Evolutionary conservation across 2,113 vertebrate species (phyloP).

Genomic region (Chamaetylas fuelleborni): DNA sequence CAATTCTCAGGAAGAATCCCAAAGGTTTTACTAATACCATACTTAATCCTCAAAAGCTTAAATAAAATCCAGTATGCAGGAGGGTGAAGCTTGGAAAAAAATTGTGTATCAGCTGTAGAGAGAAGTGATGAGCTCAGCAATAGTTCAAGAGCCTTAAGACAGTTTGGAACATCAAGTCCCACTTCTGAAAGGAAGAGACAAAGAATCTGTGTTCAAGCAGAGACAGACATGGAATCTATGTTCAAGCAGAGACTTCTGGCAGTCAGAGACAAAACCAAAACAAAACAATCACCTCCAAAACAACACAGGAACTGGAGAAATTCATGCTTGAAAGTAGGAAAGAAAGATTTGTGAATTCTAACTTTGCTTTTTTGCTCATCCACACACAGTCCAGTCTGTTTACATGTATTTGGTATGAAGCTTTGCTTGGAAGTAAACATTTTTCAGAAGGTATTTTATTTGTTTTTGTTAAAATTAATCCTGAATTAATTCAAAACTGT

Average conservation of each 20-base stretch:
- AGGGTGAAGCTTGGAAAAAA: neutral
- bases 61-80: neutral
- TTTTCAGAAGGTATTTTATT: neutral
- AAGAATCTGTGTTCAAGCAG: neutral
- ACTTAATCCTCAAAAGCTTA: neutral
- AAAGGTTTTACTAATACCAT: neutral
- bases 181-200: neutral
- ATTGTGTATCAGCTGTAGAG: neutral
- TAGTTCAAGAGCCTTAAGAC: neutral
- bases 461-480: neutral
- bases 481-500: neutral
- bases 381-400: neutral
- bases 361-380: neutral
- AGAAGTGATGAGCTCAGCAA: neutral
- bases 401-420: fast-evolving
- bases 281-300: no score
- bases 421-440: neutral
- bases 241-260: neutral
- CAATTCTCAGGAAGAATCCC: neutral
- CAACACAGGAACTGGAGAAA: neutral
- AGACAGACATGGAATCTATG: neutral
- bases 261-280: neutral
- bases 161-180: neutral
- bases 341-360: neutral
- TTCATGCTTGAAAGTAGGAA: neutral